phyloP scores from a whole-genome alignment of 2,797 vertebrate species.

The Sebastes ruberrimus region DNA sequence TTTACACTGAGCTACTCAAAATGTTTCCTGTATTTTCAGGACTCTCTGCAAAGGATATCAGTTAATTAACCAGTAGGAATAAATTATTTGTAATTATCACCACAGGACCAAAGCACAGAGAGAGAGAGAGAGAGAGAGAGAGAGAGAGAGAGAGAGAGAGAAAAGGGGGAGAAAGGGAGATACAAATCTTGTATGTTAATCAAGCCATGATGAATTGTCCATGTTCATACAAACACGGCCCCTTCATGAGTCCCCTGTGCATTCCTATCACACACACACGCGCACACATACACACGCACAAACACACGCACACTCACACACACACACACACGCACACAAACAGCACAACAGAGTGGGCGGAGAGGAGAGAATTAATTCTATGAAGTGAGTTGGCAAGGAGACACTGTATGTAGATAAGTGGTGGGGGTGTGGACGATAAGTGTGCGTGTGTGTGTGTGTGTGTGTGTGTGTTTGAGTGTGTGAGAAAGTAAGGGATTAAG shows the following conservation, averaged over 20 bases:
- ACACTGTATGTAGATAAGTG: constrained; percentile 70
- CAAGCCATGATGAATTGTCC: constrained; percentile 82
- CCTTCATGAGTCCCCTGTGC: constrained; percentile 77
- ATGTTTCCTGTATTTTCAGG: constrained; percentile 34
- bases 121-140: constrained; percentile 16
- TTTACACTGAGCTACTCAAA: constrained; percentile 7
- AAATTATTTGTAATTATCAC: constrained; percentile 78
- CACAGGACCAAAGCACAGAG: constrained; percentile 49
- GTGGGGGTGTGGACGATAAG: not conserved
- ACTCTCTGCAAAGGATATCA: constrained; percentile 41
- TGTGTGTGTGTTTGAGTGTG: not conserved
- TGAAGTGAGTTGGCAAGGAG: constrained; percentile 72
- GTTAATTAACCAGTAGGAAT: constrained; percentile 74
- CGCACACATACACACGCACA: not conserved
- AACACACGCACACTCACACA: not conserved
- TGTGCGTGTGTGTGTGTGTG: constrained; percentile 9
- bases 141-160: constrained; percentile 13
- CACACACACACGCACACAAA: constrained; percentile 16
- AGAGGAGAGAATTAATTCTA: constrained; percentile 79
- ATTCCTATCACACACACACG: constrained; percentile 35
- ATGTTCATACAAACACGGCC: constrained; percentile 75
- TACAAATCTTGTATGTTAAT: constrained; percentile 79
- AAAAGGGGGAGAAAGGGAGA: constrained; percentile 34
- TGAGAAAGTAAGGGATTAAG: constrained; percentile 29
- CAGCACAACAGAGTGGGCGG: constrained; percentile 65